Conservation (phyloP, 2,797 vertebrate species). For the Cynodonichthys magdalenae region DNA sequence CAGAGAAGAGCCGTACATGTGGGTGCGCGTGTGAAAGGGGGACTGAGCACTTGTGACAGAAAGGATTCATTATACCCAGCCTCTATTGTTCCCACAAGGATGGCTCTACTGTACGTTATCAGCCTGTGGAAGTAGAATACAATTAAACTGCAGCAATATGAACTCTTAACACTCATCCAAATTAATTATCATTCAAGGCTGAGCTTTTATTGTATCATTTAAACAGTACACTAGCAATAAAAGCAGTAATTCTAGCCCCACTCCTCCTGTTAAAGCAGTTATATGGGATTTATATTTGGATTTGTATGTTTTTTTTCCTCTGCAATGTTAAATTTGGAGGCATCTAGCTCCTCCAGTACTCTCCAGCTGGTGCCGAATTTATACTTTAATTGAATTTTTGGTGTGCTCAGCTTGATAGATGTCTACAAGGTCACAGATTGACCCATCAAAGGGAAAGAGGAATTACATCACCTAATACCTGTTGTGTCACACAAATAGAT, state of each 20-base stretch:
- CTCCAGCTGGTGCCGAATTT: conserved; percentile 49
- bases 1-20: conserved; percentile 44
- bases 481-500: conserved; percentile 59
- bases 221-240: conserved; percentile 28
- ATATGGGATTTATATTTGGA: conserved; percentile 33
- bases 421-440: conserved; percentile 57
- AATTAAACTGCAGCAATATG: conserved; percentile 16
- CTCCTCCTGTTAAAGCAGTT: conserved; percentile 20
- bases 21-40: conserved; percentile 29
- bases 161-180: conserved; percentile 36
- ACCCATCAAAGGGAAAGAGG: conserved; percentile 58
- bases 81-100: conserved; percentile 37
- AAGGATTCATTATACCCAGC: conserved; percentile 25
- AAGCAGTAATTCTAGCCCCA: conserved; percentile 15
- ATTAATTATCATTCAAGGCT: conserved; percentile 39
- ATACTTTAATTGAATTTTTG: conserved; percentile 53
- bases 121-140: conserved; percentile 14
- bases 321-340: conserved; percentile 49
- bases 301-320: conserved; percentile 9
- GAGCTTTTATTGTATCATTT: conserved; percentile 37
- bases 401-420: conserved; percentile 47
- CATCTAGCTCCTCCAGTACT: conserved; percentile 8
- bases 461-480: conserved; percentile 60
- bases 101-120: conserved; percentile 1
- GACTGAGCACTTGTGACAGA: conserved; percentile 1